A percentile compares a stretch with the other conserved stretches of the same genome.
Evolutionary conservation across 2,113 vertebrate genomes (phyloP).

Genomic region (Eptesicus fuscus): DNA sequence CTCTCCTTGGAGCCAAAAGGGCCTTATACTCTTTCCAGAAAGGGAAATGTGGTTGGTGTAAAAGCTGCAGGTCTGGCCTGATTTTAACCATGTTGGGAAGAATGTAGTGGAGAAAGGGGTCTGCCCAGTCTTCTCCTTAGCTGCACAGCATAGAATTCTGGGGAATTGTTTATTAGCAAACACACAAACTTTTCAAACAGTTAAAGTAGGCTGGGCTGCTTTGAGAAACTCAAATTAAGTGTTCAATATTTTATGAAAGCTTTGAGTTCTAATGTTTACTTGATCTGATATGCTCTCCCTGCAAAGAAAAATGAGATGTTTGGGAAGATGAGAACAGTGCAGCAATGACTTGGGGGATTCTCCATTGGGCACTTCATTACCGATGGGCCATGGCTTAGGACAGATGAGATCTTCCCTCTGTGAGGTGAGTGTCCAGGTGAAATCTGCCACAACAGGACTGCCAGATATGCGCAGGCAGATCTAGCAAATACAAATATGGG

Average conservation of each 20-base stretch:
- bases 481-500: neutral
- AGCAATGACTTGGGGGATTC: neutral
- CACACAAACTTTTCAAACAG: conserved; percentile 34
- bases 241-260: conserved; percentile 66
- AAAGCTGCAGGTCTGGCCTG: neutral
- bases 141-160: neutral
- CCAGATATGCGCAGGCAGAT: neutral
- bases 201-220: neutral
- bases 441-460: neutral
- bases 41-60: neutral
- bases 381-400: neutral
- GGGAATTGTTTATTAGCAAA: conserved; percentile 37
- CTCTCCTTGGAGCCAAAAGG: neutral
- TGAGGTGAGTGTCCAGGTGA: neutral
- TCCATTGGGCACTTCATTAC: neutral
- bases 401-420: neutral
- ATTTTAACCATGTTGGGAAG: neutral
- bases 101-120: neutral
- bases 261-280: conserved; percentile 49
- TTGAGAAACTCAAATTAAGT: conserved; percentile 62
- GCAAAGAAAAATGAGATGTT: neutral
- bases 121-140: neutral
- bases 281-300: conserved; percentile 23
- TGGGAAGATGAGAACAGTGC: neutral
- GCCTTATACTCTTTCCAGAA: neutral